Evolutionary conservation across 2,113 vertebrate genomes (phyloP), one percentile per base, ranked within the genome.

Genomic region (Phycodurus eques): DNA sequence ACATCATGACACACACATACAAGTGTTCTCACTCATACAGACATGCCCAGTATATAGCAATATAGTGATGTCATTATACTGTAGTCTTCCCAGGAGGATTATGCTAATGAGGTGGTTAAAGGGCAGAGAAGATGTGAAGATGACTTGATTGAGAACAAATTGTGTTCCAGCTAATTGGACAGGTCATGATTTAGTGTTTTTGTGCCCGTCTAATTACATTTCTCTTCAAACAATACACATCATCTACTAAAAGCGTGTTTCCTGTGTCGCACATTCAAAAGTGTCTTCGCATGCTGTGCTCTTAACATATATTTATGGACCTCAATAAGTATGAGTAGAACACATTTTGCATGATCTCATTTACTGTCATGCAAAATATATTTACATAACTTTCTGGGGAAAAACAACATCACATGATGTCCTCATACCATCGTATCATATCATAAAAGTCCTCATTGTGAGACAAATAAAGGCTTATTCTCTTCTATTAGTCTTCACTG

Each of bases 21-120:
- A 73, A 53, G 67, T 67, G 78, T 77, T 78, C 75, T 43, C 80
- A 78, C 77, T 63, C 70, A 66, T 65, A 57, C 70, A 44, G 71
- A 67, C 63, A 49, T 77, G 4, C 67, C 74, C 76, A 76, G 70
- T 22, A 22, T 17, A 61, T 1, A n/a, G 35, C 51, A 11, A 22
- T 64, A 49, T 86, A 68, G 76, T n/a, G 62, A 61, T 19, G 87
- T 90, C 88, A 87, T 90, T 89, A 90, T 88, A 69, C 72, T 44
- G 70, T 12, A 3, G 31, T 76, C 77, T 87, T 88, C 90, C 83
- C 82, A 65, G 81, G 64, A 75, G 80, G 86, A 89, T 87, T 90
- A 89, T 90, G 86, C 75, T 88, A 90, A 91, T 90, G 83, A 88
- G 64, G 84, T 35, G 75, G 79, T 47, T 75, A 90, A 90, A 90